Evolutionary conservation across 2,797 vertebrate genomes (phyloP).

Genomic region (Luscinia megarhynchos): DNA sequence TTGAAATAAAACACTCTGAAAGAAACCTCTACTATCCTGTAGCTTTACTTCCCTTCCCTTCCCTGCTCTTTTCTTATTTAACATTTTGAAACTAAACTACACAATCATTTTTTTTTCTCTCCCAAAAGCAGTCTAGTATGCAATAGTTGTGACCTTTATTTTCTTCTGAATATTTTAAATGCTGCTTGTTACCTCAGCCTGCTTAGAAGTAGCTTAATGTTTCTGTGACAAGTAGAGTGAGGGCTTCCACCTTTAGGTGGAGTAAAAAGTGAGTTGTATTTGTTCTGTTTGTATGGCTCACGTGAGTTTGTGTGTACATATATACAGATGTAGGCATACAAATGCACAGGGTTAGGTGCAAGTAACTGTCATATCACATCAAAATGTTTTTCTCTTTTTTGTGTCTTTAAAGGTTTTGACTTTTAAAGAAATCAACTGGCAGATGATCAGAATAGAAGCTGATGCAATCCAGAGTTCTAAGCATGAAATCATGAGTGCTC

Average conservation of each 20-base stretch:
- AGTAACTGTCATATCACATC: background rate
- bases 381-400: slow-evolving; percentile 23
- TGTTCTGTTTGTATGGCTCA: background rate
- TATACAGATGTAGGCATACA: background rate
- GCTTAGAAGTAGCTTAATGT: background rate
- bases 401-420: slow-evolving; percentile 87
- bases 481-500: slow-evolving; percentile 95
- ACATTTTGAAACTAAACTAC: background rate
- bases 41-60: background rate
- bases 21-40: background rate
- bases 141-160: background rate
- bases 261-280: background rate
- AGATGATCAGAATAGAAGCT: slow-evolving; percentile 99
- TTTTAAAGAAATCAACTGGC: slow-evolving; percentile 99
- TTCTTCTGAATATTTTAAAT: background rate
- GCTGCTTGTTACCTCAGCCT: background rate
- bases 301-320: background rate
- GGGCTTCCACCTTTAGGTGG: background rate
- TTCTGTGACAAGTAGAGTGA: background rate
- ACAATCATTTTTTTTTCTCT: background rate
- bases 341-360: background rate
- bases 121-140: background rate
- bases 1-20: background rate
- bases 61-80: background rate
- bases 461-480: slow-evolving; percentile 96